These are phyloP conservation scores for Acridotheres tristis DNA, from an alignment of 2,797 vertebrate species.

Conservation along the genomic window DNA sequence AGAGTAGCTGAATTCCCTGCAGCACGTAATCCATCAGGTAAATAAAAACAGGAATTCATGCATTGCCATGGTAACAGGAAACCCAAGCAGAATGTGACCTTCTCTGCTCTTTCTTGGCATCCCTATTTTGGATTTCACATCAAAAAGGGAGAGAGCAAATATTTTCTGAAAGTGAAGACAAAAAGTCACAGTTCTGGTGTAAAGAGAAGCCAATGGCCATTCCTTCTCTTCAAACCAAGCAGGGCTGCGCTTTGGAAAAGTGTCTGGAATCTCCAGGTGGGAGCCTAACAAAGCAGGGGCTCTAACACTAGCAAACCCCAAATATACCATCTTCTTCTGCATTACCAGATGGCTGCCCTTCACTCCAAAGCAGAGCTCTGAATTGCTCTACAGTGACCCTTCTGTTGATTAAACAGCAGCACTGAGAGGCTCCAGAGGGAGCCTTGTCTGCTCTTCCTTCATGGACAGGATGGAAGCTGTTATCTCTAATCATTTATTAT, in stretches of 20 bases:
- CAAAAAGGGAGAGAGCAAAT: background rate
- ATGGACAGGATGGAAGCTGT: background rate
- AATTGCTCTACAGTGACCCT: background rate
- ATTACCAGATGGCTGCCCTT: background rate
- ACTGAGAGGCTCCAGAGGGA: background rate
- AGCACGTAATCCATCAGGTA: constrained; percentile 44
- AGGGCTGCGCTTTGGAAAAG: background rate
- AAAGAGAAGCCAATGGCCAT: background rate
- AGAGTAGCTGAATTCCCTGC: background rate
- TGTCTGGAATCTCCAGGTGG: background rate
- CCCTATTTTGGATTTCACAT: constrained; percentile 2
- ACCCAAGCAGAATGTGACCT: background rate
- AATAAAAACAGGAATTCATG: constrained; percentile 41
- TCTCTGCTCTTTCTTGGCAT: constrained; percentile 11
- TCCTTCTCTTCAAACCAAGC: background rate
- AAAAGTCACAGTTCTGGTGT: background rate
- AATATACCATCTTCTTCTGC: rapidly evolving
- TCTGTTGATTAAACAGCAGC: background rate
- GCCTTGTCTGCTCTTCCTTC: background rate
- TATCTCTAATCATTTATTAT: background rate
- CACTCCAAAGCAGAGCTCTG: background rate
- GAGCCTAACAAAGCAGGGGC: background rate
- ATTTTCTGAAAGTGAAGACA: background rate
- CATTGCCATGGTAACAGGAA: constrained; percentile 14
- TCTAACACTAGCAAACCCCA: background rate